Percentiles rank a stretch among this genome's conserved stretches.
Evolutionary conservation across 2,113 vertebrate genomes (phyloP).

Genomic region (Planiliza haematocheilus): DNA sequence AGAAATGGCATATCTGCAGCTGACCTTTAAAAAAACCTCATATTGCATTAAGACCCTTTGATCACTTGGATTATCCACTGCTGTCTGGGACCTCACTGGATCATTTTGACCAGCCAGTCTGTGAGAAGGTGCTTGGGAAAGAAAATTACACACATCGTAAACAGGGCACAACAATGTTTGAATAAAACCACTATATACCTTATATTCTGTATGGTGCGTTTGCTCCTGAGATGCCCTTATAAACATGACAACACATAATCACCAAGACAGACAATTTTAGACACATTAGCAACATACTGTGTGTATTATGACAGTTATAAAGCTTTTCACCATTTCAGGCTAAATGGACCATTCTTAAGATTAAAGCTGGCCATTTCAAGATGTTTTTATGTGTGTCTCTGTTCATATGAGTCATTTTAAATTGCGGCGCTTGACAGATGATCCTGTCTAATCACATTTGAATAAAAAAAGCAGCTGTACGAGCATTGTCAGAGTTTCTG

Average conservation of each 20-base stretch:
- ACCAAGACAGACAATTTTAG: neutral
- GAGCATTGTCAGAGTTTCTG: slow-evolving; percentile 40
- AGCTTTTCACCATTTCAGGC: neutral
- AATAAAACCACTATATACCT: neutral
- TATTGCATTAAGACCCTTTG: slow-evolving; percentile 78
- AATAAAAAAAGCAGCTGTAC: slow-evolving; percentile 18
- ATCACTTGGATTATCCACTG: slow-evolving; percentile 77
- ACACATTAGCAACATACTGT: neutral
- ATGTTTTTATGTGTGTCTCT: neutral
- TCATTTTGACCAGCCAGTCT: slow-evolving; percentile 36
- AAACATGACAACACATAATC: neutral
- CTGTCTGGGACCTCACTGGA: slow-evolving; percentile 60
- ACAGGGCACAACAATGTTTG: slow-evolving; percentile 4
- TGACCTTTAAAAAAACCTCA: slow-evolving; percentile 79
- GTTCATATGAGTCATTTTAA: slow-evolving; percentile 7
- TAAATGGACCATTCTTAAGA: slow-evolving; percentile 9
- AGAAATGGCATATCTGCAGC: slow-evolving; percentile 72
- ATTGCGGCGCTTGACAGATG: slow-evolving; percentile 16
- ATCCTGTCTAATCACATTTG: slow-evolving; percentile 19
- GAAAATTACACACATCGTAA: slow-evolving; percentile 18
- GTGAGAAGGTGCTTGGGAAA: slow-evolving; percentile 25
- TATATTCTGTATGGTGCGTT: neutral
- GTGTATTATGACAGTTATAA: neutral
- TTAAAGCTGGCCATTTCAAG: slow-evolving; percentile 23
- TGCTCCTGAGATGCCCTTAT: neutral